These are phyloP conservation scores for Pseudoatta argentina DNA, from an alignment of 1,140 invertebrate genomes.

Conservation along the genomic window DNA sequence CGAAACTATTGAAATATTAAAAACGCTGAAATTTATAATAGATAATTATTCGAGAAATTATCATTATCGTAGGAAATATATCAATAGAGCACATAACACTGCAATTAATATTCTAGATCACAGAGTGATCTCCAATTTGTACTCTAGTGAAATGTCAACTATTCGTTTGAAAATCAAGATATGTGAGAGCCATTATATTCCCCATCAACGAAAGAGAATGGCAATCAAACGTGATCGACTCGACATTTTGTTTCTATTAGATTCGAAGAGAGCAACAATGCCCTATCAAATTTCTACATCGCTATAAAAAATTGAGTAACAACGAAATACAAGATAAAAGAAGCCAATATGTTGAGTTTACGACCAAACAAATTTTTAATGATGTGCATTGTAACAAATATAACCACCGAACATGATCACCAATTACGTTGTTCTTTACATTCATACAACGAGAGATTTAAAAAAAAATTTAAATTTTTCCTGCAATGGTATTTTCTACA, in stretches of 20 bases:
- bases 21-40: not conserved
- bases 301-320: slow-evolving; percentile 18
- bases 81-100: not conserved
- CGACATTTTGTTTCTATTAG: slow-evolving; percentile 39
- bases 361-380: slow-evolving; percentile 28
- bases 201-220: slow-evolving; percentile 14
- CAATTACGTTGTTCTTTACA: slow-evolving; percentile 7
- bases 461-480: slow-evolving; percentile 2
- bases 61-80: not conserved
- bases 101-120: not conserved
- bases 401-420: not conserved
- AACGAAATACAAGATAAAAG: not conserved
- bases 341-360: slow-evolving; percentile 41
- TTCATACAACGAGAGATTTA: not conserved
- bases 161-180: slow-evolving; percentile 50
- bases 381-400: not conserved
- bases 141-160: slow-evolving; percentile 28
- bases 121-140: slow-evolving; percentile 27
- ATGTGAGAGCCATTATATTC: slow-evolving; percentile 5
- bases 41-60: not conserved
- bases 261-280: slow-evolving; percentile 8
- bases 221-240: slow-evolving; percentile 23
- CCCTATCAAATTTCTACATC: slow-evolving; percentile 48
- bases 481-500: not conserved
- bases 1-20: not conserved